Evolutionary conservation across 2,113 vertebrate genomes (phyloP), one percentile per base, ranked within the genome.

Genomic region (Clupea harengus): DNA sequence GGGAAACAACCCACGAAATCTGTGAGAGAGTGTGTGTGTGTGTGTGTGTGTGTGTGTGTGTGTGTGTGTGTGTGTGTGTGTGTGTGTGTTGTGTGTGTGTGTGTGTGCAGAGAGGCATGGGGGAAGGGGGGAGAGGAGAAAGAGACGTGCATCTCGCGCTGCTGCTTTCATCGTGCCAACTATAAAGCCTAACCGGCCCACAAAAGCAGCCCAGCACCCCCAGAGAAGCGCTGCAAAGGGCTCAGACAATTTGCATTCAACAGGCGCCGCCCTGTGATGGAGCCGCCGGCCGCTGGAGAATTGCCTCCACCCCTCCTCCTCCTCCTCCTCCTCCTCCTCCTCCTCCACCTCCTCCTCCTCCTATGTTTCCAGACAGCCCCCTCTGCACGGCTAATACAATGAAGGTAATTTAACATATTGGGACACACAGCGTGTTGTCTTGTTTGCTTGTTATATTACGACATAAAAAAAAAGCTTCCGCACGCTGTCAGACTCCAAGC

Each of bases 361-460:
- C 85, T 80, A 89, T 88, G 85, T 81, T 86, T 91, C 89, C 84
- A 47, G 82, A 85, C 85, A 85, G 82, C 83, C 80, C 45, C 8
- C 4, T 32, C 64, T 15, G 64, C 64, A 72, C 13, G 25, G 64
- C 64, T 72, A 72, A 72, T 72, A 28, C 64, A 72, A 72, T 72
- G 64, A 72, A 72, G 64, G 64, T 72, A 72, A 72, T 72, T 72
- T 72, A 72, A 72, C 64, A 72, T 72, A 72, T 72, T 72, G 64
- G 64, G 64, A 72, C 64, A 72, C 64, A 72, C 64, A 72, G 64
- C 64, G 10, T 72, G 64, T 72, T 72, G 64, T 72, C 64, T 72
- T 72, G 64, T 72, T 72, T 72, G 64, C 64, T 72, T 72, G 64
- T 72, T 72, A 25, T 32, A 32, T 72, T 32, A 28, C 64, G 7